phyloP scores from a whole-genome alignment of 2,113 vertebrate genomes.

The Cheirogaleus medius region DNA sequence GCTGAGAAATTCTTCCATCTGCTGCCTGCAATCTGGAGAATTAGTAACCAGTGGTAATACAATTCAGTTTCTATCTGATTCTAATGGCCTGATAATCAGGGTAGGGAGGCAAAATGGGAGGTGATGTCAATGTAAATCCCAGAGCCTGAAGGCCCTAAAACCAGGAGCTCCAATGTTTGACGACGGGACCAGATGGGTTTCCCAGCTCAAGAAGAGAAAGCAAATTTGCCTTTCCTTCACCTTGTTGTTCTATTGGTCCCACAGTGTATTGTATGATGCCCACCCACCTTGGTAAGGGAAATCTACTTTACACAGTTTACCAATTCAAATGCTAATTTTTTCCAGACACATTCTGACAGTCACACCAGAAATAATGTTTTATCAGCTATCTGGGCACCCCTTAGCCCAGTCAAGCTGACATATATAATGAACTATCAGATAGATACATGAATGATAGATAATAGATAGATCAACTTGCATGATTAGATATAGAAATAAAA shows the following conservation, averaged over 20 bases:
- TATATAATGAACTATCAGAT: background rate
- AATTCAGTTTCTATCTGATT: background rate
- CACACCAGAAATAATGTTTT: background rate
- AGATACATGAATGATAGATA: background rate
- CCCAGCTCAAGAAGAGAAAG: background rate
- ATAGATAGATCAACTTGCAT: background rate
- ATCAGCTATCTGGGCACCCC: background rate
- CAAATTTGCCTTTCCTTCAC: background rate
- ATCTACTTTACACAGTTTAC: background rate
- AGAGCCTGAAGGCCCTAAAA: background rate
- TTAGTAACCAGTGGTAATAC: too few relatives aligned
- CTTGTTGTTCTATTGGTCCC: background rate
- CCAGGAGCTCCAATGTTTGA: background rate
- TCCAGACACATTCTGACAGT: background rate
- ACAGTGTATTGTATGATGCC: background rate
- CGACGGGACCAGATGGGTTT: background rate
- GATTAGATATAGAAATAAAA: background rate
- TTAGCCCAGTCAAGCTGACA: background rate
- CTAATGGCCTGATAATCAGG: background rate
- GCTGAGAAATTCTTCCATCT: background rate
- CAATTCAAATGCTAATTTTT: background rate
- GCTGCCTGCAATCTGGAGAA: background rate
- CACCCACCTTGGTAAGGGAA: background rate
- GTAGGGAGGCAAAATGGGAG: accelerated
- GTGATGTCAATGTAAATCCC: accelerated